Percentiles rank a stretch among this genome's conserved stretches.
phyloP scores from a whole-genome alignment of 2,113 vertebrate species.

The Siphamia tubifer region DNA sequence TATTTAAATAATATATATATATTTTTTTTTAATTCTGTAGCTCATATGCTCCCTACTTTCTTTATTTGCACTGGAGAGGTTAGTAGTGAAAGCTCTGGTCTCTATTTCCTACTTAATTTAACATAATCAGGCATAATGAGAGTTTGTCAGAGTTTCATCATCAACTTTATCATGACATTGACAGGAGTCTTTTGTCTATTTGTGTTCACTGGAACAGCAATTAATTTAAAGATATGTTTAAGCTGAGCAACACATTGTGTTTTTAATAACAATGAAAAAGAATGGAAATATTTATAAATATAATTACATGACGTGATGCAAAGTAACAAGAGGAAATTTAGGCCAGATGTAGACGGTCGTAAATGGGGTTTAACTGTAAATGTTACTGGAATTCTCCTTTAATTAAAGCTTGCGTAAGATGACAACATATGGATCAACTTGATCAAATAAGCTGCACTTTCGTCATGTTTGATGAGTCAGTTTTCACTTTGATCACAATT shows the following conservation, averaged over 20 bases:
- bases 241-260: not conserved
- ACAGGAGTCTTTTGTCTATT: not conserved
- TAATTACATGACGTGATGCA: conserved; percentile 27
- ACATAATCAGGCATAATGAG: too few species aligned
- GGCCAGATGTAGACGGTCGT: conserved; percentile 37
- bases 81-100: too few species aligned
- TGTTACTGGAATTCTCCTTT: not conserved
- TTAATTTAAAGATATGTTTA: not conserved
- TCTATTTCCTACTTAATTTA: too few species aligned
- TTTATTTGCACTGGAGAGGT: too few species aligned
- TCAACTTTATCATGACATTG: not conserved
- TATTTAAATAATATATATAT: too few species aligned
- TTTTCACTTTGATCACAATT: not conserved
- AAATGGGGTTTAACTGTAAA: not conserved
- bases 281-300: not conserved
- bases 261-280: conserved; percentile 1
- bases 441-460: not conserved
- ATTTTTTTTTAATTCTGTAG: too few species aligned
- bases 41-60: too few species aligned
- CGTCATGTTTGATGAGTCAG: not conserved
- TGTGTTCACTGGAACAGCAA: not conserved
- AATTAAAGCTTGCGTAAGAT: conserved; percentile 12
- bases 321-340: conserved; percentile 13
- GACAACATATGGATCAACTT: conserved; percentile 2
- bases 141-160: too few species aligned